Conservation (phyloP, 2,888 invertebrate species). For the Nemoura dubitans region DNA sequence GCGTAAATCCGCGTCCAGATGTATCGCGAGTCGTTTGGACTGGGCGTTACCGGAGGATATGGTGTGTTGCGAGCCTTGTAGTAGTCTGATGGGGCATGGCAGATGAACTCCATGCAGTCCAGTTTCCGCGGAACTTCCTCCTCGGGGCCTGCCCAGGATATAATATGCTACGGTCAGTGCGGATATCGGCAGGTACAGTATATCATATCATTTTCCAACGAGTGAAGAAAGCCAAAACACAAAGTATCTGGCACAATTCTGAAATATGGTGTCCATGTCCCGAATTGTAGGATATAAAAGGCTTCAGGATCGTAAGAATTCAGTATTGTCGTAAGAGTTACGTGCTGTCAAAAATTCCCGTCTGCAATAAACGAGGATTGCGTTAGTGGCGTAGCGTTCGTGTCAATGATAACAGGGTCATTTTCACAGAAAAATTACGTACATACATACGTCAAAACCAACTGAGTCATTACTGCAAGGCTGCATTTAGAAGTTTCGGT, state of each 20-base stretch:
- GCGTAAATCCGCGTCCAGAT: slow-evolving; percentile 46
- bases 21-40: slow-evolving; percentile 38
- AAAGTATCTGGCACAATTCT: too few relatives aligned
- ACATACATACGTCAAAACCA: too few relatives aligned
- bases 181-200: background rate
- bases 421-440: too few relatives aligned
- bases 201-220: background rate
- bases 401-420: too few relatives aligned
- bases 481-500: too few relatives aligned
- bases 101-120: slow-evolving; percentile 89
- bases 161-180: background rate
- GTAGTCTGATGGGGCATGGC: slow-evolving; percentile 94
- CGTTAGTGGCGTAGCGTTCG: too few relatives aligned
- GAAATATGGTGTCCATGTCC: too few relatives aligned
- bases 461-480: too few relatives aligned
- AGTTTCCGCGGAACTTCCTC: slow-evolving; percentile 88
- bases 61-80: slow-evolving; percentile 80
- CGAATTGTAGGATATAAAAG: background rate
- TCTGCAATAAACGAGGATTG: too few relatives aligned
- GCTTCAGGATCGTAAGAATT: background rate
- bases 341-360: too few relatives aligned
- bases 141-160: slow-evolving; percentile 74
- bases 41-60: slow-evolving; percentile 69
- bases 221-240: background rate
- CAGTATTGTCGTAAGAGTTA: background rate